A percentile compares a stretch with the other conserved stretches of the same genome.
These are phyloP conservation scores for Acanthosoma haemorrhoidale DNA, from an alignment of 2,888 invertebrate species.

Conservation along the genomic window DNA sequence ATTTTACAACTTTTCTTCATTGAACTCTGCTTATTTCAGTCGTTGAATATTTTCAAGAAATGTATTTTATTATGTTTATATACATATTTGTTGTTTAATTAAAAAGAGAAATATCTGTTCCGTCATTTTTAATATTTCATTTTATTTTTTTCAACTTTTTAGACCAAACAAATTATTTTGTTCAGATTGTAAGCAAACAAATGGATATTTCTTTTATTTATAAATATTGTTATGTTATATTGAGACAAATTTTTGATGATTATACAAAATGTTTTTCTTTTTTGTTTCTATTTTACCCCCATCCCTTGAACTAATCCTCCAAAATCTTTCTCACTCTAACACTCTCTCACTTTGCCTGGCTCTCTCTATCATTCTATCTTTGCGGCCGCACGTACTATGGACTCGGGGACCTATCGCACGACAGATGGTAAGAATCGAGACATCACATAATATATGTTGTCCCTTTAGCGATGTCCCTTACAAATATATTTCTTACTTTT, in stretches of 20 bases:
- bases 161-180: background rate
- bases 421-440: constrained; percentile 39
- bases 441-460: constrained; percentile 21
- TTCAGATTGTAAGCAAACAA: background rate
- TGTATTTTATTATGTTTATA: background rate
- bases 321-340: constrained; percentile 27
- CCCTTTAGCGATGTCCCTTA: background rate
- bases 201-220: constrained; percentile 13
- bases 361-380: constrained; percentile 34
- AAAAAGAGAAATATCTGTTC: background rate
- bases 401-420: constrained; percentile 32
- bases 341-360: constrained; percentile 28
- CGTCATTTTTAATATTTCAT: background rate
- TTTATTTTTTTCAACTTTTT: background rate
- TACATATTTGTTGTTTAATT: background rate
- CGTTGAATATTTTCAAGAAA: background rate
- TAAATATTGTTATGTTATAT: background rate
- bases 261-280: constrained; percentile 20
- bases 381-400: constrained; percentile 31
- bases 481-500: constrained; percentile 3
- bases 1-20: background rate
- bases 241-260: background rate
- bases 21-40: background rate
- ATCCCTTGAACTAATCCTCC: constrained; percentile 29
- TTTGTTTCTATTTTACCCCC: constrained; percentile 18